These are phyloP conservation scores for Gymnocheta viridis DNA, from an alignment of 2,888 invertebrate species.

Conservation along the genomic window DNA sequence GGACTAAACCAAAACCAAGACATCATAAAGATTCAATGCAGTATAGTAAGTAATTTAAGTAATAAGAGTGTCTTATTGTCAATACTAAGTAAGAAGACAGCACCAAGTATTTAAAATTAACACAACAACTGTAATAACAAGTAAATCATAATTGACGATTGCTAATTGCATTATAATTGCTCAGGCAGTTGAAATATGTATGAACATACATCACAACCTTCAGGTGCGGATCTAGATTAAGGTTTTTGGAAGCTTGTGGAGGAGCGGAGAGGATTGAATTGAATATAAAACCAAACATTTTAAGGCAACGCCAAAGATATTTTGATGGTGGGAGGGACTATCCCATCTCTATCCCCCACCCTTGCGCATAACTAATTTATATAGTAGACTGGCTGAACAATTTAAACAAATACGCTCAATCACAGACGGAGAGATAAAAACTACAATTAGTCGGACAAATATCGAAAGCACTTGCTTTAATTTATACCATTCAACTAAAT, in stretches of 20 bases:
- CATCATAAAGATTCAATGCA: slow-evolving; percentile 6
- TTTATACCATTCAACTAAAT: neutral
- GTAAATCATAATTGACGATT: slow-evolving; percentile 70
- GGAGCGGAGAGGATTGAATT: no score
- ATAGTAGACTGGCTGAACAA: neutral
- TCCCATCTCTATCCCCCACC: no score
- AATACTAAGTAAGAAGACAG: neutral
- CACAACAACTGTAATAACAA: slow-evolving; percentile 55
- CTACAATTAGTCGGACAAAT: slow-evolving; percentile 6
- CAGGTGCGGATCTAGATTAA: no score
- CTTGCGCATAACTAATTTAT: no score
- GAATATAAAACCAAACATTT: no score
- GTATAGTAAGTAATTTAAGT: slow-evolving; percentile 15
- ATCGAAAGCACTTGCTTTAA: slow-evolving; percentile 19
- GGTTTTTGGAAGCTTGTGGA: no score
- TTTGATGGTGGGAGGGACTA: no score
- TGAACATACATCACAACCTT: neutral
- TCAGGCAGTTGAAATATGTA: slow-evolving; percentile 21
- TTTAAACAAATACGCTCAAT: neutral
- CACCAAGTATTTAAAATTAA: slow-evolving; percentile 29
- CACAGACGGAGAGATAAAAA: slow-evolving; percentile 11
- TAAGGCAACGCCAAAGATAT: no score
- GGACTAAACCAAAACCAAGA: slow-evolving; percentile 13
- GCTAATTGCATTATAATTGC: slow-evolving; percentile 73
- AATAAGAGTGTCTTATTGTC: neutral